phyloP scores from a whole-genome alignment of 1,140 invertebrate genomes.

The Tetramorium simillimum region DNA sequence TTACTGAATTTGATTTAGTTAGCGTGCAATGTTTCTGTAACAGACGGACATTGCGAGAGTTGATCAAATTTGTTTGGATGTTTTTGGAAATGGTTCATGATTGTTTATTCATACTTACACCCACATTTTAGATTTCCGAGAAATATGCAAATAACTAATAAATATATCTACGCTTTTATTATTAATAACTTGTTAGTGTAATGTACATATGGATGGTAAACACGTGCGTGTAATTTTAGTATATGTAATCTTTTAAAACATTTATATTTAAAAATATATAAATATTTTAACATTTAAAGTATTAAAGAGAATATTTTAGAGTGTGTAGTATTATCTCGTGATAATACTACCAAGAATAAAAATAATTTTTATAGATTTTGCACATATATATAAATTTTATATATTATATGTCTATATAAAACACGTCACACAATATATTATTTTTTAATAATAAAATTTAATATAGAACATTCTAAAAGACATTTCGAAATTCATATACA shows the following conservation, averaged over 20 bases:
- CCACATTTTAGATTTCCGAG: not conserved
- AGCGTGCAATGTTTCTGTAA: slow-evolving; percentile 14
- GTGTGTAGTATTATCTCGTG: not conserved
- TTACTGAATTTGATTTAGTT: not conserved
- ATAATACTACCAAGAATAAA: not conserved
- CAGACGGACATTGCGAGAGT: not conserved
- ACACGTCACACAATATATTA: no score
- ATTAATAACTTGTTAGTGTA: not conserved
- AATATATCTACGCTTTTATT: not conserved
- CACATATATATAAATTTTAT: not conserved
- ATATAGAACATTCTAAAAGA: not conserved
- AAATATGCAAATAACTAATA: slow-evolving; percentile 8
- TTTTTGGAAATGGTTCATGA: not conserved
- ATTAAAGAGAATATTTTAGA: not conserved
- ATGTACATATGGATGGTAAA: not conserved
- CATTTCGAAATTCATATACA: not conserved
- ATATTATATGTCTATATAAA: no score
- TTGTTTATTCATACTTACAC: not conserved
- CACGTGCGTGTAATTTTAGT: not conserved
- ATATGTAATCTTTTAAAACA: not conserved
- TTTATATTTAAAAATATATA: not conserved
- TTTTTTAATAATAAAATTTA: not conserved
- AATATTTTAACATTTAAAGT: slow-evolving; percentile 4
- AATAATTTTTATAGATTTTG: not conserved
- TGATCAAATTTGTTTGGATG: not conserved